Evolutionary conservation across 2,113 vertebrate species (phyloP).

Genomic region (Phrynosoma blainvillii): DNA sequence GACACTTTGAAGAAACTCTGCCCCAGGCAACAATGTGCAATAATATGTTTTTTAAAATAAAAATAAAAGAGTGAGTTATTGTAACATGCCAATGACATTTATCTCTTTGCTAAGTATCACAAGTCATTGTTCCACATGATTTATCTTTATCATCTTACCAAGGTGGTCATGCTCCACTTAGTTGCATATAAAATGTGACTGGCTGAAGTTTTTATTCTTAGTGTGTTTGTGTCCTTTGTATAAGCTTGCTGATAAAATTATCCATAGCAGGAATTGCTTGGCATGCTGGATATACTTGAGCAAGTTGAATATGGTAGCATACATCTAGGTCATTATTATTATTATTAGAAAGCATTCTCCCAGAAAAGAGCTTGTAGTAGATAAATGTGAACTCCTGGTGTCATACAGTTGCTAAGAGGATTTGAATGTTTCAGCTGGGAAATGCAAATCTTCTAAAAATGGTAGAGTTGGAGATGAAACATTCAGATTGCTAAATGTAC

Average conservation of each 20-base stretch:
- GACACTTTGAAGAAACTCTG: neutral
- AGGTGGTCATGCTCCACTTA: neutral
- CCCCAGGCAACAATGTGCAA: too few relatives aligned
- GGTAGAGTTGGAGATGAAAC: neutral
- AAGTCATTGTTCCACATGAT: neutral
- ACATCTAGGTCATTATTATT: slow-evolving; percentile 30
- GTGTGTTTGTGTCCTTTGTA: neutral
- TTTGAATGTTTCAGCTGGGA: neutral
- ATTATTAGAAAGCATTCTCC: neutral
- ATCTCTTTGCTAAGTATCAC: neutral
- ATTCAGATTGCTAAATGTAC: neutral
- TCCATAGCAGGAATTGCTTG: neutral
- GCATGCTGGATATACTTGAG: neutral
- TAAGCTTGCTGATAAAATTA: neutral
- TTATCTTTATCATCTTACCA: neutral
- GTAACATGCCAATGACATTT: neutral
- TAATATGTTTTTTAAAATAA: too few relatives aligned
- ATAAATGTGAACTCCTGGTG: neutral
- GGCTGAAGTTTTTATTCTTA: neutral
- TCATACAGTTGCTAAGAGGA: neutral
- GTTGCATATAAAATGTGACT: neutral
- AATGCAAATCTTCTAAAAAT: neutral
- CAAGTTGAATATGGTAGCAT: neutral
- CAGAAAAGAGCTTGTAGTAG: neutral
- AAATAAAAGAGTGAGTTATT: neutral